Conservation (phyloP, 2,797 vertebrate genomes). For the Brachymystax lenok region DNA sequence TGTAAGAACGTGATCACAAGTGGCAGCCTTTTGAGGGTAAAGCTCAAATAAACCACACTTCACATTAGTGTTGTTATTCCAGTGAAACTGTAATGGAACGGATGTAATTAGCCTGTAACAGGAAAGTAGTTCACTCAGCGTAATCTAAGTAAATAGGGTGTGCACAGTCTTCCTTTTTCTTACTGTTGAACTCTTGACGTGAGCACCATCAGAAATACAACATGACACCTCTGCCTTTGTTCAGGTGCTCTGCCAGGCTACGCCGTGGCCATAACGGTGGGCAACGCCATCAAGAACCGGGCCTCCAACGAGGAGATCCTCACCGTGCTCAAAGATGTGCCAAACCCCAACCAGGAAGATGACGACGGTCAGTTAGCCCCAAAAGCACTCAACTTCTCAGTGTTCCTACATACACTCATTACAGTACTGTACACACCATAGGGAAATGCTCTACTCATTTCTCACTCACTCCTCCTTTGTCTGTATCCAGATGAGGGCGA, state of each 20-base stretch:
- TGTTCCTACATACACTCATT: not conserved
- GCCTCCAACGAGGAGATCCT: constrained; percentile 94
- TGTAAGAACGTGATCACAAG: too few species aligned
- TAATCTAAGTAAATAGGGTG: not conserved
- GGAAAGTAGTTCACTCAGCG: not conserved
- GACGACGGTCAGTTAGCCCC: constrained; percentile 86
- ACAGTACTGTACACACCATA: not conserved
- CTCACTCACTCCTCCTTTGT: not conserved
- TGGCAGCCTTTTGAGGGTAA: too few species aligned
- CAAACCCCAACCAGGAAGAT: constrained; percentile 96
- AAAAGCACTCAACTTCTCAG: too few species aligned
- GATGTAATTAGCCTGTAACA: not conserved
- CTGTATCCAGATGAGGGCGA: constrained; percentile 89
- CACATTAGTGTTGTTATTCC: not conserved
- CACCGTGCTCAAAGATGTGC: constrained; percentile 89
- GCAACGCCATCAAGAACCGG: constrained; percentile 93
- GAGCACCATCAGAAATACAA: not conserved
- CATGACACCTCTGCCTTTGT: not conserved
- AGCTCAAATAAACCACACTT: not conserved
- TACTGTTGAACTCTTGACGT: not conserved
- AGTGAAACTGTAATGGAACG: not conserved
- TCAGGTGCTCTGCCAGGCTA: constrained; percentile 91
- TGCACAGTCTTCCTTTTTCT: not conserved
- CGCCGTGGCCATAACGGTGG: constrained; percentile 80
- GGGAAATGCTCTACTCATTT: not conserved